A percentile compares a stretch with the other conserved stretches of the same genome.
Conservation (phyloP, 1,140 invertebrate species). For the Cecropterus lyciades region DNA sequence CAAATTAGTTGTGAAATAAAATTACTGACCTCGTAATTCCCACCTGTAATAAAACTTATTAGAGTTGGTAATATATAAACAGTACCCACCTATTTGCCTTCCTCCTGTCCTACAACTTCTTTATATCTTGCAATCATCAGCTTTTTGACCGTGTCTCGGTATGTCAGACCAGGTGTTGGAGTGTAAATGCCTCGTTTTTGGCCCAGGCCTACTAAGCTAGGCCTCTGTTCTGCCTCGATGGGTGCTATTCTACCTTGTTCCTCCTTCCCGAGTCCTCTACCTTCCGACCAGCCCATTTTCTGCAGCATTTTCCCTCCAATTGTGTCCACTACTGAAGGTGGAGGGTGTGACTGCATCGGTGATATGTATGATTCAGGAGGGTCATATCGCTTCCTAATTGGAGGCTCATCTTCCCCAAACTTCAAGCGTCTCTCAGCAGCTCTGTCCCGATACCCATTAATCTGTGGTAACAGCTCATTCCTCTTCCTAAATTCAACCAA, state of each 20-base stretch:
- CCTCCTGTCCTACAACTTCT: conserved; percentile 87
- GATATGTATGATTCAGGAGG: conserved; percentile 86
- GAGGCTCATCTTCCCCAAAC: conserved; percentile 93
- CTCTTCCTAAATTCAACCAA: conserved; percentile 87
- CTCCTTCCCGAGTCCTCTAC: conserved; percentile 95
- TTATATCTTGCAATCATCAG: conserved; percentile 94
- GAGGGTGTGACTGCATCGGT: conserved; percentile 74
- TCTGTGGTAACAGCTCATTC: conserved; percentile 82
- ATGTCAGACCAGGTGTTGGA: conserved; percentile 92
- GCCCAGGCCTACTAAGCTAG: conserved; percentile 90
- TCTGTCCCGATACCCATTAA: conserved; percentile 92
- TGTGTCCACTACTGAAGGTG: conserved; percentile 87
- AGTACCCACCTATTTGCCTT: conserved; percentile 70
- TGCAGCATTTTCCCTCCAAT: conserved; percentile 96
- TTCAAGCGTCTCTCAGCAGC: conserved; percentile 98
- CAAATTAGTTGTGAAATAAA: not conserved
- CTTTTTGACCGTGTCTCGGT: conserved; percentile 96
- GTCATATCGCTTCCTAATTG: conserved; percentile 86
- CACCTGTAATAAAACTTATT: conserved; percentile 60
- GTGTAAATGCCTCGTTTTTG: conserved; percentile 90
- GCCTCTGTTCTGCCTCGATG: conserved; percentile 89
- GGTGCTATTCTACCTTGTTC: conserved; percentile 97
- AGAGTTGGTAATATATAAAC: conserved; percentile 43
- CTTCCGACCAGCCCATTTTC: conserved; percentile 99
- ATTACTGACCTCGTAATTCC: conserved; percentile 57